These are phyloP conservation scores for Dynastes maya DNA, from an alignment of 2,888 invertebrate genomes.

Conservation along the genomic window DNA sequence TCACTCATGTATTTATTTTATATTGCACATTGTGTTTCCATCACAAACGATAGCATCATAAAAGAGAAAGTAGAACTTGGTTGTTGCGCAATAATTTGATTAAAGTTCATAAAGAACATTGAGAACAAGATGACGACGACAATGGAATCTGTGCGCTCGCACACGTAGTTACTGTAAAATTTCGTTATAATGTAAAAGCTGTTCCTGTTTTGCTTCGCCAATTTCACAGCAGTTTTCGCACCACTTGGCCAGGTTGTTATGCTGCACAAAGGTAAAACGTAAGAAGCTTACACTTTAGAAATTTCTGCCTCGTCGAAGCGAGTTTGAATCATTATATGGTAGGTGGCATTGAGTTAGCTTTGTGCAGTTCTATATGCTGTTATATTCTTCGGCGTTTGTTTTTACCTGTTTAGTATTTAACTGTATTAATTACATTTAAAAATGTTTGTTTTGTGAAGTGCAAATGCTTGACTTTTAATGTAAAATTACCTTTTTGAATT, in stretches of 20 bases:
- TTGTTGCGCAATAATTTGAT: background rate
- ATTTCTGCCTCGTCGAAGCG: slow-evolving; percentile 28
- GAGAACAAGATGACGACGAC: slow-evolving; percentile 1
- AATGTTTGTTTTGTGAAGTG: no score
- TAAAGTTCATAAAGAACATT: slow-evolving; percentile 13
- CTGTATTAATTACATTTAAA: no score
- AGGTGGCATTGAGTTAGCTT: slow-evolving; percentile 12
- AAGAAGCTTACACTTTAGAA: slow-evolving; percentile 34
- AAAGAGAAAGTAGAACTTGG: no score
- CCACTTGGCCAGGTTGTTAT: slow-evolving; percentile 47
- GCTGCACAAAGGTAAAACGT: slow-evolving; percentile 28
- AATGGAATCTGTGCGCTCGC: slow-evolving; percentile 18
- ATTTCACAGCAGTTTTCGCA: slow-evolving; percentile 53
- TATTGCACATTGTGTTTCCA: no score
- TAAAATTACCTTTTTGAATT: no score
- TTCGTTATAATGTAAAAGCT: background rate
- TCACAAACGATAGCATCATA: no score
- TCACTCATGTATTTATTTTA: no score
- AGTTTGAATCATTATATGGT: slow-evolving; percentile 25
- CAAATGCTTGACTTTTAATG: no score
- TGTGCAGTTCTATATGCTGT: slow-evolving; percentile 1
- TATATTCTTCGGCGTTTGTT: no score
- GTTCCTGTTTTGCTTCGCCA: slow-evolving; percentile 46
- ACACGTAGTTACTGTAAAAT: slow-evolving; percentile 14
- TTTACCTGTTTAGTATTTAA: no score